phyloP scores from a whole-genome alignment of 2,888 invertebrate genomes.

The Sthenelais limicola region DNA sequence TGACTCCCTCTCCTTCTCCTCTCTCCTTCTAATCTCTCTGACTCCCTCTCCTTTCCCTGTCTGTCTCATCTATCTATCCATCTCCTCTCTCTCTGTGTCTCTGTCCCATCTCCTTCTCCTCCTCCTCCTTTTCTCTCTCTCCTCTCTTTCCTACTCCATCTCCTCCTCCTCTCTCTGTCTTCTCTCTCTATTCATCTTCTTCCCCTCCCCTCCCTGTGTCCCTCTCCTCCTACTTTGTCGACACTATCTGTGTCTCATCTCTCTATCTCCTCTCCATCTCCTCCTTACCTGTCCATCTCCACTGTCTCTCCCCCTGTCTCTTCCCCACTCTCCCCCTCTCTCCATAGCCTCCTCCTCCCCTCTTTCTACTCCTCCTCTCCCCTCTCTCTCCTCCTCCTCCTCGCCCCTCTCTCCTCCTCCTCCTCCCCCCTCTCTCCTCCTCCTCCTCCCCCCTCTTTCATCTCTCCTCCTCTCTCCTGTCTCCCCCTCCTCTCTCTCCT shows the following conservation, averaged over 20 bases:
- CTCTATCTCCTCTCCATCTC: background rate
- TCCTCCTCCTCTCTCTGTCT: background rate
- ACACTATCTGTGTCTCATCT: too few species aligned
- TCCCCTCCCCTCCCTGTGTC: background rate
- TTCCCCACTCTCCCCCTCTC: background rate
- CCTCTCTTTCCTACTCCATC: slow-evolving; percentile 3
- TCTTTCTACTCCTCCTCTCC: background rate
- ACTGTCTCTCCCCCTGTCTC: background rate
- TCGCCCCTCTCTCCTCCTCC: background rate
- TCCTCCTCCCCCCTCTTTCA: background rate
- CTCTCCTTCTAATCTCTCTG: background rate
- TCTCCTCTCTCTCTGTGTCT: background rate
- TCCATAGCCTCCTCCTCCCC: background rate
- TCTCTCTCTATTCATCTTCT: background rate
- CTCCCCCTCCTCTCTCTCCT: background rate
- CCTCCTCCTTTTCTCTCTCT: background rate
- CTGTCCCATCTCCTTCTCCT: background rate
- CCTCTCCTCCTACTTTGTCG: too few species aligned
- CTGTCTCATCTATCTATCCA: background rate
- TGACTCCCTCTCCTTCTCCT: background rate
- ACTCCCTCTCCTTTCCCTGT: background rate
- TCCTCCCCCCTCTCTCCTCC: background rate
- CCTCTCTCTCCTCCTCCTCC: background rate
- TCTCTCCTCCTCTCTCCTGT: background rate
- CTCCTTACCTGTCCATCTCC: background rate